These are phyloP conservation scores for Philopotamus ludificatus DNA, from an alignment of 1,140 invertebrate genomes.

Conservation along the genomic window DNA sequence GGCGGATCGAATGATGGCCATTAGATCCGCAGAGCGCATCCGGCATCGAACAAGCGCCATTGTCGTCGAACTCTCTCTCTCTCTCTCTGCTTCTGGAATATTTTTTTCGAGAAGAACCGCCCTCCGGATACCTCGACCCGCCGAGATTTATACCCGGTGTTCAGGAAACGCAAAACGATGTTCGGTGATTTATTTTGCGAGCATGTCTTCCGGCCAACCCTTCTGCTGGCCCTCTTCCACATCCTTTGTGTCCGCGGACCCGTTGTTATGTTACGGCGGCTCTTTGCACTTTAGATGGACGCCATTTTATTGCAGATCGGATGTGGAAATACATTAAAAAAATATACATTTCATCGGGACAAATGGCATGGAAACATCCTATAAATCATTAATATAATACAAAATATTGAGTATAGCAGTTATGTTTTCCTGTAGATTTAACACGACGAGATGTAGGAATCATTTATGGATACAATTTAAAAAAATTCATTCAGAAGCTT, in stretches of 20 bases:
- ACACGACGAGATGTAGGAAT: no score
- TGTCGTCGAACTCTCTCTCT: constrained; percentile 16
- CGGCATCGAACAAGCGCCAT: constrained; percentile 16
- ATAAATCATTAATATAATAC: no score
- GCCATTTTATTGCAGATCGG: no score
- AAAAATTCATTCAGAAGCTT: no score
- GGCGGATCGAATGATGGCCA: constrained; percentile 1
- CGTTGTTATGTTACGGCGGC: constrained; percentile 31
- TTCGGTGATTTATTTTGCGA: constrained; percentile 36
- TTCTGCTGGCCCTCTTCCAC: constrained; percentile 21
- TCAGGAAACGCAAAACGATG: constrained; percentile 33
- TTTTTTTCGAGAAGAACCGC: constrained; percentile 20
- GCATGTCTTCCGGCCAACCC: constrained; percentile 30
- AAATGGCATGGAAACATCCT: no score
- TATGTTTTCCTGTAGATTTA: no score
- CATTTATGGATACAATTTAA: no score
- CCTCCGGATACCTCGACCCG: constrained; percentile 28
- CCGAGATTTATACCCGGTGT: constrained; percentile 30
- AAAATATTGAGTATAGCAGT: no score
- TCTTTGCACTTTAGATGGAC: constrained; percentile 18
- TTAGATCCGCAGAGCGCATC: background rate
- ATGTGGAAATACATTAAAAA: no score
- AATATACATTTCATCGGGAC: no score
- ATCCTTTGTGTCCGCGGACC: constrained; percentile 20
- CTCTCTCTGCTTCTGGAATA: background rate